phyloP scores from a whole-genome alignment of 2,888 invertebrate species.

The Julus scanicus region DNA sequence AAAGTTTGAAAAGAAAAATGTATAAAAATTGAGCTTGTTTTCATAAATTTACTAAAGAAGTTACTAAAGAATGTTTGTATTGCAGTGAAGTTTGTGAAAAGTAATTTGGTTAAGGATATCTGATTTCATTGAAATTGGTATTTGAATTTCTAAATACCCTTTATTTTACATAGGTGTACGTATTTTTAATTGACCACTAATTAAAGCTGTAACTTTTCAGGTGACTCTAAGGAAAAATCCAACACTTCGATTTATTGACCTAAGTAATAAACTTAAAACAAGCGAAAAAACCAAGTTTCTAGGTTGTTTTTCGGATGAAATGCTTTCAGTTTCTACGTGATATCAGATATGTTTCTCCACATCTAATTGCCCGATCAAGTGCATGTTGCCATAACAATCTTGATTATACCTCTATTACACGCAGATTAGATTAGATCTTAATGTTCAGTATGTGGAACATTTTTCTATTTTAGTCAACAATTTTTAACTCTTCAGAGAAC shows the following conservation, averaged over 20 bases:
- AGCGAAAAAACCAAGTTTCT: not conserved
- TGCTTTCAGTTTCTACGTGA: slow-evolving; percentile 19
- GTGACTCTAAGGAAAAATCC: too few relatives aligned
- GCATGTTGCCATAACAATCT: slow-evolving; percentile 5
- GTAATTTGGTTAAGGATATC: too few relatives aligned
- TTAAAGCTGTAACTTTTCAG: too few relatives aligned
- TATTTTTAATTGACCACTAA: too few relatives aligned
- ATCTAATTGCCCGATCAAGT: not conserved
- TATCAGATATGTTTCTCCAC: not conserved
- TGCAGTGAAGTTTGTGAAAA: too few relatives aligned
- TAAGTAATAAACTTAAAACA: slow-evolving; percentile 21
- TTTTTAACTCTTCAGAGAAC: not conserved
- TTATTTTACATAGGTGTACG: too few relatives aligned
- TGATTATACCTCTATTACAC: not conserved
- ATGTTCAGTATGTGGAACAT: not conserved
- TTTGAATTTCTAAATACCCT: too few relatives aligned
- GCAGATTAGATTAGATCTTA: not conserved
- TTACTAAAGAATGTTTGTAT: too few relatives aligned
- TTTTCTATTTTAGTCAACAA: not conserved
- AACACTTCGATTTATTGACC: slow-evolving; percentile 1
- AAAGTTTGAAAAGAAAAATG: too few relatives aligned
- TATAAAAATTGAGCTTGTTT: too few relatives aligned
- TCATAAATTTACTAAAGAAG: too few relatives aligned
- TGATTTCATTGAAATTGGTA: too few relatives aligned
- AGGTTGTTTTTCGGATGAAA: not conserved